Evolutionary conservation across 2,113 vertebrate species (phyloP).

Genomic region (Charina bottae): DNA sequence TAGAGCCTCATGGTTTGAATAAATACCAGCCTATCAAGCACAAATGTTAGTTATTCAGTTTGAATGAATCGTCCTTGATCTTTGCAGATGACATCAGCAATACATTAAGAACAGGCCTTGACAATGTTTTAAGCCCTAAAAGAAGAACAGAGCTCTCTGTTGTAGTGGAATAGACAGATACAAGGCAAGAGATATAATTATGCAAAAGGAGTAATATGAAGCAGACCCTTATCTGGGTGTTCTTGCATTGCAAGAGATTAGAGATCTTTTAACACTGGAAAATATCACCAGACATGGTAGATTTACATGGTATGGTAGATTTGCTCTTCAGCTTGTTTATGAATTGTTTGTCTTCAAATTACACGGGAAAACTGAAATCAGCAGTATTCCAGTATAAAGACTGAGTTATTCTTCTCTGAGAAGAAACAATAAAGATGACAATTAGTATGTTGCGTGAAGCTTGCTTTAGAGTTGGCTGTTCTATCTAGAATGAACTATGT

Average conservation of each 20-base stretch:
- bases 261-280: neutral
- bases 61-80: neutral
- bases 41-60: neutral
- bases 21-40: neutral
- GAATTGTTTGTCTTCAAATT: neutral
- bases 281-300: neutral
- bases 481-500: neutral
- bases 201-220: neutral
- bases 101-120: neutral
- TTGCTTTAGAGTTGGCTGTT: neutral
- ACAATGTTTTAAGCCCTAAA: neutral
- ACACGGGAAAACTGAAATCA: neutral
- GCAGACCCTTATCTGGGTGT: neutral
- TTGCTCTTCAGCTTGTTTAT: neutral
- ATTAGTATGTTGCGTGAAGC: neutral
- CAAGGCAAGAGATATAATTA: neutral
- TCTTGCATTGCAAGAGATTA: neutral
- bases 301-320: neutral
- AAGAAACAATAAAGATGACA: neutral
- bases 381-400: neutral
- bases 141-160: neutral
- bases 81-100: neutral
- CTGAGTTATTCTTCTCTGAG: neutral
- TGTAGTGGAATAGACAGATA: neutral
- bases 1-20: neutral